Conservation (phyloP, 2,797 vertebrate genomes). For the Acestrorhynchus altus region DNA sequence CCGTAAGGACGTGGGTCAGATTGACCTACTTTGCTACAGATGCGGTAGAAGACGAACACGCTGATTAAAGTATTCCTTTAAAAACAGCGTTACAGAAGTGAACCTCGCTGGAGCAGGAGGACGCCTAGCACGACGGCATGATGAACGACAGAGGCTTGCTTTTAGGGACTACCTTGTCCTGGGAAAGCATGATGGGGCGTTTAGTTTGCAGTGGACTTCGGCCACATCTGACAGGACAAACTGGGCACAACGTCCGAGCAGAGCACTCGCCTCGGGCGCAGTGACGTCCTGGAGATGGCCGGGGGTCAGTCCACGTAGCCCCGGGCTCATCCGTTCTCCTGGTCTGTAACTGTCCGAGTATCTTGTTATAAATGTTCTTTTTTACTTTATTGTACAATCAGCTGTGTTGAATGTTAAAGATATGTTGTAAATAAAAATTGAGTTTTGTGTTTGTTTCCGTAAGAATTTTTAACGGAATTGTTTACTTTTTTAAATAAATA, state of each 20-base stretch:
- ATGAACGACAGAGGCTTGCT: background rate
- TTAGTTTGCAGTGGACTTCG: background rate
- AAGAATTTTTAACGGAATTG: background rate
- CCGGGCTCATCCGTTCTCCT: background rate
- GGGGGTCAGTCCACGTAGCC: background rate
- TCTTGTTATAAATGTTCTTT: constrained; percentile 37
- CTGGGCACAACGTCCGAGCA: background rate
- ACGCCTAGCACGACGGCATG: background rate
- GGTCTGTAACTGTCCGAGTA: constrained; percentile 14
- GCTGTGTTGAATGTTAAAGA: background rate
- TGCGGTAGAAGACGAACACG: background rate
- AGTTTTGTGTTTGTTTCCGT: constrained; percentile 9
- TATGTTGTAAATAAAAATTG: constrained; percentile 52
- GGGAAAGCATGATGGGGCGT: background rate
- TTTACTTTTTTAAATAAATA: too few species aligned
- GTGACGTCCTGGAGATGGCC: background rate
- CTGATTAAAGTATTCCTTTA: background rate
- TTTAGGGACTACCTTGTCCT: background rate
- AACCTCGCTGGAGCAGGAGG: background rate
- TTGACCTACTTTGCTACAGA: too few species aligned
- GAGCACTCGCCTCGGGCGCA: background rate
- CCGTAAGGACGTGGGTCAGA: too few species aligned
- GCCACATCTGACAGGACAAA: background rate
- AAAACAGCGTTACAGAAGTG: background rate
- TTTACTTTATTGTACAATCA: constrained; percentile 29